These are phyloP conservation scores for Alectoris magna DNA, from an alignment of 2,797 vertebrate genomes.

Conservation along the genomic window DNA sequence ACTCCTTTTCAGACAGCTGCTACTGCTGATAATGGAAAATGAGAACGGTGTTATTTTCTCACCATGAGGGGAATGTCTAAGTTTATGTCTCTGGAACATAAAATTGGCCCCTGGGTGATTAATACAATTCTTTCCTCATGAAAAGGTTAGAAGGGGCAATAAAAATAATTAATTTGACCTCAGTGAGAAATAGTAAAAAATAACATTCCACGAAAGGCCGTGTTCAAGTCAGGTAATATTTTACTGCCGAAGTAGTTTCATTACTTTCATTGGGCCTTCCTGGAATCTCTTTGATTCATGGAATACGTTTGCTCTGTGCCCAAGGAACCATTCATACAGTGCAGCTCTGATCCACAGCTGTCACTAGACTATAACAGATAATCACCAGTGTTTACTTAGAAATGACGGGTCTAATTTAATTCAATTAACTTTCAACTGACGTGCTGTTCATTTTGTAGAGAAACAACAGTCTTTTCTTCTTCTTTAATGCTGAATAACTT, in stretches of 20 bases:
- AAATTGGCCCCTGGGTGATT: background rate
- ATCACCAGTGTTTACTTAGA: background rate
- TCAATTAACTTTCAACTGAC: background rate
- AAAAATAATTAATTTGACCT: background rate
- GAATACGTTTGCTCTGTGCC: background rate
- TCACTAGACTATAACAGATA: background rate
- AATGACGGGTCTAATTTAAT: background rate
- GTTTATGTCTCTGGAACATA: background rate
- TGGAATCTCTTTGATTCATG: background rate
- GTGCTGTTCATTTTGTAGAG: background rate
- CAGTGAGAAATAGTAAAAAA: background rate
- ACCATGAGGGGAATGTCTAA: background rate
- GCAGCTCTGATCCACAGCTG: background rate
- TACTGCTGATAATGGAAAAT: background rate
- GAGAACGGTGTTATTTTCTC: background rate
- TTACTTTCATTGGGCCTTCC: background rate
- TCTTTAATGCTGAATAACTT: constrained; percentile 26
- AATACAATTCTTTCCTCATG: background rate
- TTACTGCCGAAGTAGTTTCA: background rate
- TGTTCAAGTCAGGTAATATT: background rate
- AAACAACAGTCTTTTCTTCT: background rate
- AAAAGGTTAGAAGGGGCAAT: background rate
- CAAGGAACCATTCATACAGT: background rate
- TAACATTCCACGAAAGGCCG: background rate
- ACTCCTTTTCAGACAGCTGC: constrained; percentile 5